These are phyloP conservation scores for Carettochelys insculpta DNA, from an alignment of 2,113 vertebrate species.

Conservation along the genomic window DNA sequence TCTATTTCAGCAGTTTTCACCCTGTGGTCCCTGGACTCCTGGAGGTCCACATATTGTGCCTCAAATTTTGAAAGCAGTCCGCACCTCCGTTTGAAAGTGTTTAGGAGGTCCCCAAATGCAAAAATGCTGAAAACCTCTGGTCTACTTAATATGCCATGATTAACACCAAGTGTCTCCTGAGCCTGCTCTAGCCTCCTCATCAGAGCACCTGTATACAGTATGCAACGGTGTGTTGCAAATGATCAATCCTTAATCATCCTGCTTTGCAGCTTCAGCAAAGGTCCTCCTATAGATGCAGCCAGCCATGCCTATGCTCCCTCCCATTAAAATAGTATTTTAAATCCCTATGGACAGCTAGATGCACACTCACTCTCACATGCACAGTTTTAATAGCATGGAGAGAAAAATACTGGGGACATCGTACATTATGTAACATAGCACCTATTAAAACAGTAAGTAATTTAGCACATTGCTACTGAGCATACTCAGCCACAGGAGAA, in stretches of 20 bases:
- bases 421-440: not conserved
- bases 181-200: too few relatives aligned
- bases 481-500: not conserved
- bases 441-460: slow-evolving; percentile 10
- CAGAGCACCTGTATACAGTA: not conserved
- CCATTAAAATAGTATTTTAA: slow-evolving; percentile 6
- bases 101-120: not conserved
- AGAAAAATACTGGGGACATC: not conserved
- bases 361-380: not conserved
- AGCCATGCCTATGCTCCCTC: not conserved
- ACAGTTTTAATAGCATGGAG: slow-evolving; percentile 21
- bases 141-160: too few relatives aligned
- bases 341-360: not conserved
- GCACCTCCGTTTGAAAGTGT: too few relatives aligned
- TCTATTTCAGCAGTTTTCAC: too few relatives aligned
- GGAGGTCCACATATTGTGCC: too few relatives aligned
- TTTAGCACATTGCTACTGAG: not conserved
- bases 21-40: too few relatives aligned
- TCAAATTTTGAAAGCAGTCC: too few relatives aligned
- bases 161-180: too few relatives aligned
- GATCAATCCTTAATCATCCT: not conserved
- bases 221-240: not conserved
- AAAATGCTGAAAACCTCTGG: not conserved
- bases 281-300: not conserved
- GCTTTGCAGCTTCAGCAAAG: not conserved